Evolutionary conservation across 2,113 vertebrate species (phyloP), one percentile per base, ranked within the genome.

Genomic region (Corydoras maculifer): DNA sequence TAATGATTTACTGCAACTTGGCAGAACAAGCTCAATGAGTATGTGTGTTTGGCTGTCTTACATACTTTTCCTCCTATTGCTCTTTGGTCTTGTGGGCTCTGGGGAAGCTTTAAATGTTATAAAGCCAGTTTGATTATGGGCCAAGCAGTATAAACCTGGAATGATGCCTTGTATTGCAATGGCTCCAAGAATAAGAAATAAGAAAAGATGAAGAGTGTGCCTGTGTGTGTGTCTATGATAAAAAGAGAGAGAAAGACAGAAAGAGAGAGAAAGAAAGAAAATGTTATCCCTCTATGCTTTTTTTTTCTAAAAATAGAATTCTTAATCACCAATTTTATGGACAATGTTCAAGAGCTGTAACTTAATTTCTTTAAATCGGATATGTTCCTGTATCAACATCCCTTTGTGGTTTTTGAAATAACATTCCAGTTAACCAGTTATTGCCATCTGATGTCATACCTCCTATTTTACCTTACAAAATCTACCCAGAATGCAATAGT

Each of bases 1-100:
- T 89, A 86, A 88, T 91, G 92, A 93, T 94, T 95, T 94, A 93
- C 92, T 89, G 90, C 71, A 79, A 87, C 89, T 78, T 87, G 83
- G 87, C 78, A 83, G 88, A 91, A 88, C 91, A 91, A 92, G 88
- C 82, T 88, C 90, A 88, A 88, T 82, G 81, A 86, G 80, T 89
- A 86, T 86, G 80, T 89, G 86, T 81, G 83, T 82, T 87, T 87
- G 90, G 84, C 57, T 80, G 85, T 88, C 87, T 83, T 85, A 83
- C 87, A 74, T 80, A 78, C 79, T 84, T 87, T 89, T 87, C 80
- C 82, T 70, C 81, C 81, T 85, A 83, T 85, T 86, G 84, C 87
- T 84, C 84, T 87, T 85, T 89, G 80, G 87, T 82, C 88, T 92
- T 73, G 78, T 85, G 82, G 87, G 84, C 88, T 88, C 87, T 84